These are phyloP conservation scores for Drosophila siamana DNA, from an alignment of 2,888 invertebrate species.

Conservation along the genomic window DNA sequence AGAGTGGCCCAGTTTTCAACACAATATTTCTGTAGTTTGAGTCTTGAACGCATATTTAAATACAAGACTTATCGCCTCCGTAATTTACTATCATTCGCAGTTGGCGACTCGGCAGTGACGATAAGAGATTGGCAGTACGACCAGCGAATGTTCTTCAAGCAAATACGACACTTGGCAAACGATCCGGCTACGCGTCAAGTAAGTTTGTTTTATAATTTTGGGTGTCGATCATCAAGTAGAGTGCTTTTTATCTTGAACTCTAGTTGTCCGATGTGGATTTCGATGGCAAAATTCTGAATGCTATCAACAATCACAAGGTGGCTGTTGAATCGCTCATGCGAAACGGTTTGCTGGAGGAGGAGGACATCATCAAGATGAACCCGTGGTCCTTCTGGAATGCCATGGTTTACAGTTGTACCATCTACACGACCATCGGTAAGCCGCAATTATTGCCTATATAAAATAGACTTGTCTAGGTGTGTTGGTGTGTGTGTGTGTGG, in stretches of 20 bases:
- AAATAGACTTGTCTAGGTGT: neutral
- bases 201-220: neutral
- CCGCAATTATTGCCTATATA: slow-evolving; percentile 35
- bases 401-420: slow-evolving; percentile 94
- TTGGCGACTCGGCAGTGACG: slow-evolving; percentile 48
- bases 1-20: too few species aligned
- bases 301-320: slow-evolving; percentile 87
- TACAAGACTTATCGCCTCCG: too few species aligned
- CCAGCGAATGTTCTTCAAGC: slow-evolving; percentile 77
- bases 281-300: slow-evolving; percentile 86
- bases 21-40: too few species aligned
- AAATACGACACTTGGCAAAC: slow-evolving; percentile 77
- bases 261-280: slow-evolving; percentile 83
- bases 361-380: slow-evolving; percentile 84
- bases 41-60: too few species aligned
- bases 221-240: neutral
- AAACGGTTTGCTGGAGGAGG: slow-evolving; percentile 50
- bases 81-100: slow-evolving; percentile 46
- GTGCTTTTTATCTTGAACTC: neutral
- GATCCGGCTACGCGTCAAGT: slow-evolving; percentile 78
- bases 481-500: neutral
- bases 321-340: slow-evolving; percentile 79
- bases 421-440: slow-evolving; percentile 95
- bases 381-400: slow-evolving; percentile 94
- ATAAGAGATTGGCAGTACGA: slow-evolving; percentile 51